phyloP scores from a whole-genome alignment of 2,113 vertebrate genomes.

The Scomber colias region DNA sequence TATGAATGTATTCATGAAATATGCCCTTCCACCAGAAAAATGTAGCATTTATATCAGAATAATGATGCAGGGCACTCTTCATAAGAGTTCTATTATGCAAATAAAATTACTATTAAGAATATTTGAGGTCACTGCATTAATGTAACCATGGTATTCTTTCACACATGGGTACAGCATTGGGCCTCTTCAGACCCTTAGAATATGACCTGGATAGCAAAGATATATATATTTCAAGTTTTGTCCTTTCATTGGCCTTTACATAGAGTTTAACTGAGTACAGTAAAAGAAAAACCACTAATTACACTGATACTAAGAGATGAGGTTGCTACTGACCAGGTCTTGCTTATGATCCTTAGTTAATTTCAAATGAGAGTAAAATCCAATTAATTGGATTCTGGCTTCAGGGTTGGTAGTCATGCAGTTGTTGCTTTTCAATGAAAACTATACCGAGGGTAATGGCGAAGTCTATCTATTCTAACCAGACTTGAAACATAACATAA shows the following conservation, averaged over 20 bases:
- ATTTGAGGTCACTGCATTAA: background rate
- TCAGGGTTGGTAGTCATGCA: constrained; percentile 38
- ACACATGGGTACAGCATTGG: background rate
- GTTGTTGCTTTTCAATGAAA: constrained; percentile 38
- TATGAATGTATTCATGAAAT: too few species aligned
- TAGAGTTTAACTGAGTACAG: constrained; percentile 4
- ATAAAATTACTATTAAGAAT: too few species aligned
- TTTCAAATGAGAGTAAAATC: constrained; percentile 57
- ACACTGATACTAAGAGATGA: constrained; percentile 10
- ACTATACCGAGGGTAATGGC: constrained; percentile 52
- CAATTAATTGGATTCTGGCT: constrained; percentile 66
- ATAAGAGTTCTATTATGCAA: too few species aligned
- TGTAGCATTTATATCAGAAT: too few species aligned
- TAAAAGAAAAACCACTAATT: constrained; percentile 18
- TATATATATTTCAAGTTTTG: background rate
- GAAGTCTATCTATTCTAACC: constrained; percentile 43
- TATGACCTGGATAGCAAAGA: background rate
- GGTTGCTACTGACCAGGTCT: constrained; percentile 31
- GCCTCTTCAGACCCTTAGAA: background rate
- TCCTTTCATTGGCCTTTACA: background rate
- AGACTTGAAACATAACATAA: background rate
- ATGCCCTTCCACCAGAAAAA: too few species aligned
- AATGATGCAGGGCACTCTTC: too few species aligned
- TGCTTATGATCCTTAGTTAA: constrained; percentile 33
- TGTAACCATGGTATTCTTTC: background rate